Conservation (phyloP, 1,140 invertebrate species). For the Potamilus streckersoni region DNA sequence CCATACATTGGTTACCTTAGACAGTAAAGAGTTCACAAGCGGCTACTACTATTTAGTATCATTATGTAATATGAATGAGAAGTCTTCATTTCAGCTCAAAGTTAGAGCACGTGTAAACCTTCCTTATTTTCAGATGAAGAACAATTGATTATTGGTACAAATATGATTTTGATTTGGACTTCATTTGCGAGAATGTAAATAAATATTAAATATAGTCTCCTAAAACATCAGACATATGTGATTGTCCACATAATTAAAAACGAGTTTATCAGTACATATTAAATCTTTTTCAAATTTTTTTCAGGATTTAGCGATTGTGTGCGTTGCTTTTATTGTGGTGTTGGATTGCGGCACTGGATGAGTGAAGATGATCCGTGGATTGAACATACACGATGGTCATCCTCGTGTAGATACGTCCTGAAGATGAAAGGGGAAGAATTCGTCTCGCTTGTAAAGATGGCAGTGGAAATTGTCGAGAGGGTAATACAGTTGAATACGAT, state of each 20-base stretch:
- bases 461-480: neutral
- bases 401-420: constrained; percentile 8
- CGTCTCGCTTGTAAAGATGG: constrained; percentile 15
- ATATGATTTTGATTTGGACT: neutral
- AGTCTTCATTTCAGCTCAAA: neutral
- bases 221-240: neutral
- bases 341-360: constrained; percentile 20
- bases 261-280: neutral
- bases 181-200: neutral
- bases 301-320: neutral
- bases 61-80: neutral
- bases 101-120: neutral
- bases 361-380: constrained; percentile 20
- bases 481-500: too few relatives aligned
- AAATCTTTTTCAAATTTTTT: neutral
- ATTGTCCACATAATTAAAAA: neutral
- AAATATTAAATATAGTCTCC: neutral
- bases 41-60: too few relatives aligned
- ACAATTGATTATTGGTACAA: neutral
- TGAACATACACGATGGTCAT: constrained; percentile 23
- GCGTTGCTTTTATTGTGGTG: neutral
- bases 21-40: too few relatives aligned
- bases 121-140: neutral
- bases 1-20: too few relatives aligned
- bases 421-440: constrained; percentile 27